phyloP scores from a whole-genome alignment of 2,113 vertebrate species.

The Neotragus moschatus region DNA sequence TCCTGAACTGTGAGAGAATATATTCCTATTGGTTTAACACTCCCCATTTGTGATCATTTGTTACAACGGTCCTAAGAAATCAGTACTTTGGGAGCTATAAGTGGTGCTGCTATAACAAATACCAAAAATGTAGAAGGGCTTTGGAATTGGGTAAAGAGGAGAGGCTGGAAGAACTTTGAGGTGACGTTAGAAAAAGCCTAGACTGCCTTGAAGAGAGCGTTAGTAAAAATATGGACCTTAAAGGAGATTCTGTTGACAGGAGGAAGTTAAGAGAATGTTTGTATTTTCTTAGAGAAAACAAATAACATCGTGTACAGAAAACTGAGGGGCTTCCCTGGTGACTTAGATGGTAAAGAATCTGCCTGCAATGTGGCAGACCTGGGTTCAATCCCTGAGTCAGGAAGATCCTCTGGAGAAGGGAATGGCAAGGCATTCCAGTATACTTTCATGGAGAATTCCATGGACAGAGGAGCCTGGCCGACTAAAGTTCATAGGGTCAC shows the following conservation, averaged over 20 bases:
- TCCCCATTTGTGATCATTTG: not conserved
- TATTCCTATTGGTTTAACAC: not conserved
- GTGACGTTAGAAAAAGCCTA: not conserved
- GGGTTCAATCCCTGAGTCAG: not conserved
- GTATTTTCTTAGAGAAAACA: not conserved
- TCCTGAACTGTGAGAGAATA: not conserved
- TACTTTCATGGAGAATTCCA: not conserved
- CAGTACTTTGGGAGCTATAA: not conserved
- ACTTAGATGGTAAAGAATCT: not conserved
- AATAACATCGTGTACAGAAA: not conserved
- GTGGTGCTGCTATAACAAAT: not conserved
- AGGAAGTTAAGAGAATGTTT: not conserved
- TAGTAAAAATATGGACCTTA: not conserved
- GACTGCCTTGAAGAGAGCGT: not conserved
- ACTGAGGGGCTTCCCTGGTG: not conserved
- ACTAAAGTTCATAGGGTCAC: not conserved
- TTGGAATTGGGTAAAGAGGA: not conserved
- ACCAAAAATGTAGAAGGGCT: not conserved
- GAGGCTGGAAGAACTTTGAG: not conserved
- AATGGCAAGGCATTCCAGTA: not conserved
- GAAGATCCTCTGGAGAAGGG: not conserved
- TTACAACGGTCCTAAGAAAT: not conserved
- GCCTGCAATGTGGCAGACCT: not conserved
- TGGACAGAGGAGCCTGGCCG: not conserved
- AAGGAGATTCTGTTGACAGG: not conserved